Conservation (phyloP, 2,113 vertebrate genomes). For the Cervus canadensis region DNA sequence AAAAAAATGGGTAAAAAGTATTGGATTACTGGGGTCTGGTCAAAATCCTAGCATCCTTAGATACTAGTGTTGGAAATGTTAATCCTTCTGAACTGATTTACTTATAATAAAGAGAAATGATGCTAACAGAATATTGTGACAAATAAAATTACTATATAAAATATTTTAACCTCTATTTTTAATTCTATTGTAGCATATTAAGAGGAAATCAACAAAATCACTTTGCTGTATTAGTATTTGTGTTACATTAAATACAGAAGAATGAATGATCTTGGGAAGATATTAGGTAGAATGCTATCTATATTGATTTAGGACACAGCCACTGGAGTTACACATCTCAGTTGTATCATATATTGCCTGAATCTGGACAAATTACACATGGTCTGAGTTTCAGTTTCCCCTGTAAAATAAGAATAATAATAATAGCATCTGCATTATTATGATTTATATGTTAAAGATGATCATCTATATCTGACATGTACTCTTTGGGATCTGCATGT, state of each 20-base stretch:
- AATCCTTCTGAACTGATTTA: not conserved
- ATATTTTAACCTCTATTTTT: not conserved
- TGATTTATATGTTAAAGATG: not conserved
- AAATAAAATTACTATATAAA: not conserved
- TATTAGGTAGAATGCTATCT: not conserved
- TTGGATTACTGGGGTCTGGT: not conserved
- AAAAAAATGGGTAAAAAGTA: not conserved
- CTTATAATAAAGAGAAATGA: not conserved
- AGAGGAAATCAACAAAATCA: not conserved
- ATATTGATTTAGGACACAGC: not conserved
- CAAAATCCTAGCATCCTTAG: not conserved
- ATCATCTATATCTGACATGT: not conserved
- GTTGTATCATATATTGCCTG: not conserved
- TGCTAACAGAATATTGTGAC: not conserved
- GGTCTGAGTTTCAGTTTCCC: not conserved
- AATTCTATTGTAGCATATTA: not conserved
- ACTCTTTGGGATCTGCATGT: not conserved
- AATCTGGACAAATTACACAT: not conserved
- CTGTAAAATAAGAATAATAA: not conserved
- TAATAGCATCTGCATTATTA: not conserved
- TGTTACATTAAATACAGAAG: not conserved
- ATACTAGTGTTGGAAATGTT: not conserved
- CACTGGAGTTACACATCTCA: not conserved
- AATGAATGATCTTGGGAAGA: not conserved
- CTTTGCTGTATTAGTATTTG: not conserved